Conservation (phyloP, 23 tunicate genomes). For the Botrylloides violaceus region DNA sequence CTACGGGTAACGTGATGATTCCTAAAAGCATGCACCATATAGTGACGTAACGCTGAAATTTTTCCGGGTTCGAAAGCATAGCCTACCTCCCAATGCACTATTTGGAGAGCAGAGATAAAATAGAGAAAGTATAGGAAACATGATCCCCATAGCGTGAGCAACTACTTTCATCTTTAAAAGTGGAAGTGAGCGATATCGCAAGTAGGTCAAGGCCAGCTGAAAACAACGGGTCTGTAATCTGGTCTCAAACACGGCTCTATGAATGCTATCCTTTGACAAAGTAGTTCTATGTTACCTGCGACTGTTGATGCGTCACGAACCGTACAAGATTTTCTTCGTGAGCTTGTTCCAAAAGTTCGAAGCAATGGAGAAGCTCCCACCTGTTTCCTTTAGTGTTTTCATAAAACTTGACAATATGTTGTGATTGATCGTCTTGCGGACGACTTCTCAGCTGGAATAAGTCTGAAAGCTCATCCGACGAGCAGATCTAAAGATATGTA, state of each 20-base stretch:
- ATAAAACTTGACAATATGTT: conserved; percentile 1
- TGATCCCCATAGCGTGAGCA: conserved; percentile 32
- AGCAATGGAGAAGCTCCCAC: background rate
- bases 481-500: conserved; percentile 36
- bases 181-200: conserved; percentile 60
- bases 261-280: too few relatives aligned
- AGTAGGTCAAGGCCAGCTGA: conserved; percentile 64
- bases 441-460: conserved; percentile 29
- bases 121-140: conserved; percentile 64
- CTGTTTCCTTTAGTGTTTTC: conserved; percentile 1
- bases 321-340: conserved; percentile 34
- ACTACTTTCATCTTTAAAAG: conserved; percentile 18
- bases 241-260: background rate
- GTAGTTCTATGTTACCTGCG: conserved; percentile 45
- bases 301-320: conserved; percentile 77
- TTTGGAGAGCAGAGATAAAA: conserved; percentile 53
- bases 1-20: conserved; percentile 32
- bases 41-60: background rate
- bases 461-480: conserved; percentile 64
- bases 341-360: conserved; percentile 45
- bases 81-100: conserved; percentile 39
- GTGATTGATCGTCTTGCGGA: conserved; percentile 7
- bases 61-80: background rate
- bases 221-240: background rate
- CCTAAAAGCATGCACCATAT: conserved; percentile 16